Evolutionary conservation across 2,888 invertebrate genomes (phyloP).

Genomic region (Hirtodrosophila duncani): DNA sequence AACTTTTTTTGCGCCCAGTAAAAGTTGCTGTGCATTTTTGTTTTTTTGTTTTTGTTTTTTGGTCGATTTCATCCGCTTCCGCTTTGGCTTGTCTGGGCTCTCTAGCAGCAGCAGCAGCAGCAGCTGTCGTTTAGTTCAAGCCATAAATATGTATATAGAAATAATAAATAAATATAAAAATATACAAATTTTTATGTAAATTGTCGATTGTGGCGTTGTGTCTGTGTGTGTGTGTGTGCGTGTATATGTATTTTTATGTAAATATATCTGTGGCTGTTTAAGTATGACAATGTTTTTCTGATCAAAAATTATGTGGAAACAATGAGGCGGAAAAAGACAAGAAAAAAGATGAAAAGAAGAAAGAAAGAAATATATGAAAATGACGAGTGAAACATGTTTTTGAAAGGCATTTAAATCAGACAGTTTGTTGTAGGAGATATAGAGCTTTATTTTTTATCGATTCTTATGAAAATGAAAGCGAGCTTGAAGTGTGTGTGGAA

Average conservation of each 20-base stretch:
- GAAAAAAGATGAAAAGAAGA: too few species aligned
- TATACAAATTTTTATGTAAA: constrained; percentile 42
- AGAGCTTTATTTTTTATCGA: too few species aligned
- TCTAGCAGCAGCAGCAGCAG: too few species aligned
- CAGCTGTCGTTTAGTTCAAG: constrained; percentile 60
- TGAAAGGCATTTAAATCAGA: too few species aligned
- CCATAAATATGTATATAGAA: constrained; percentile 54
- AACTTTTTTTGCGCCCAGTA: constrained; percentile 50
- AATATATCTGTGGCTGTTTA: constrained; percentile 41
- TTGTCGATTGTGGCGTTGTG: constrained; percentile 1
- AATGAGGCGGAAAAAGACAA: constrained; percentile 56
- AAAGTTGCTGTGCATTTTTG: constrained; percentile 27
- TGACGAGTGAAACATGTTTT: constrained; percentile 25
- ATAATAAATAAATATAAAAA: constrained; percentile 65
- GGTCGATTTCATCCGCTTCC: constrained; percentile 9
- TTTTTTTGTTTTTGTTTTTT: constrained; percentile 18
- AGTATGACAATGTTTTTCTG: constrained; percentile 46
- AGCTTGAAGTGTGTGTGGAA: too few species aligned
- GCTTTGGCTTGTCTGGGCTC: constrained; percentile 53
- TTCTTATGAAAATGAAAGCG: too few species aligned
- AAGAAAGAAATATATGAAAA: background rate
- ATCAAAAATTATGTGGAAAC: constrained; percentile 66
- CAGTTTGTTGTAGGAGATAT: too few species aligned
- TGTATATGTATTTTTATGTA: constrained; percentile 57
- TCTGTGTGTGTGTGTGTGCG: constrained; percentile 31